Conservation (phyloP, 2,797 vertebrate genomes). For the Remorina albescens region DNA sequence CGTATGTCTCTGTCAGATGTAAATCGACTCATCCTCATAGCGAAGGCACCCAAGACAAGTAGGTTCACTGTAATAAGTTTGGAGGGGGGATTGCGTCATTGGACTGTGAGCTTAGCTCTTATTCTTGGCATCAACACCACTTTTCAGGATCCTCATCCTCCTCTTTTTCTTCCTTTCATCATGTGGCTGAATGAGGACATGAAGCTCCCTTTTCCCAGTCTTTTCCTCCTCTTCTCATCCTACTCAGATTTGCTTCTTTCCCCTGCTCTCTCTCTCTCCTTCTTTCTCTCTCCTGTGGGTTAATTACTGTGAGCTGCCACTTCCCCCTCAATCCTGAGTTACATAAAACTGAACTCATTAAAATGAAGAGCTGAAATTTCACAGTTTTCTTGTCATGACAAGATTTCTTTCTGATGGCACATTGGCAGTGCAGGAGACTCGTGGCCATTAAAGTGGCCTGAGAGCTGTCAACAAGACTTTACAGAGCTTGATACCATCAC, state of each 20-base stretch:
- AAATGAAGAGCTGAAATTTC: conserved; percentile 57
- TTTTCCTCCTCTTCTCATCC: conserved; percentile 40
- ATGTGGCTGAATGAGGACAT: conserved; percentile 46
- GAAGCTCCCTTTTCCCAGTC: conserved; percentile 29
- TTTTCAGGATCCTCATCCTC: conserved; percentile 32
- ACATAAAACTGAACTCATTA: conserved; percentile 64
- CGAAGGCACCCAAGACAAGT: conserved; percentile 18
- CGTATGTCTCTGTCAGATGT: neutral
- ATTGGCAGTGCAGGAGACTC: conserved; percentile 11
- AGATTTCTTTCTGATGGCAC: conserved; percentile 36
- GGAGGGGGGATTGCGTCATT: conserved; percentile 42
- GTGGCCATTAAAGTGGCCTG: conserved; percentile 43
- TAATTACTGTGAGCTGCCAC: conserved; percentile 64
- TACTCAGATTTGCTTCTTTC: conserved; percentile 44
- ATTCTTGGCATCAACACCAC: conserved; percentile 42
- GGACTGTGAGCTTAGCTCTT: conserved; percentile 20
- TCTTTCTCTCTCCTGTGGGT: conserved; percentile 58
- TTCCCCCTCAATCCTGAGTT: conserved; percentile 63
- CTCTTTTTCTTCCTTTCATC: conserved; percentile 56
- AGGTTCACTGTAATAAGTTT: conserved; percentile 38
- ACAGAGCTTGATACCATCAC: neutral
- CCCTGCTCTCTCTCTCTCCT: conserved; percentile 32
- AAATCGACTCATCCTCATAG: conserved; percentile 23
- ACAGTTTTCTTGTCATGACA: conserved; percentile 26
- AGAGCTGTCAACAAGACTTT: conserved; percentile 51